Evolutionary conservation across 2,113 vertebrate species (phyloP).

Genomic region (Hipposideros armiger): DNA sequence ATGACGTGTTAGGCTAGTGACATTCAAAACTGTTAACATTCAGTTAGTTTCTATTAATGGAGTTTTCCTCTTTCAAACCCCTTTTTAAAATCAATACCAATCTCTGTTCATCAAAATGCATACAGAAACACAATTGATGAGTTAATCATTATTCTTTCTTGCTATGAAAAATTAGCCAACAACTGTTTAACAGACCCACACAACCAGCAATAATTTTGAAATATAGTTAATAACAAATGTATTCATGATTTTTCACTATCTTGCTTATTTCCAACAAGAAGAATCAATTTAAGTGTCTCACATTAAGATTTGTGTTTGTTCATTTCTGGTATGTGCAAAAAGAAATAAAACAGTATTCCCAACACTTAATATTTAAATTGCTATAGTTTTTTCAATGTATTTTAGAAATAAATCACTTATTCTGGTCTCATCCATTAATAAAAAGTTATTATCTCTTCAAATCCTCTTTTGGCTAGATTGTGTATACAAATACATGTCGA

Average conservation of each 20-base stretch:
- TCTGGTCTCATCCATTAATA: constrained; percentile 59
- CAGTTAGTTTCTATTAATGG: constrained; percentile 41
- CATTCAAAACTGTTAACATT: constrained; percentile 40
- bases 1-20: constrained; percentile 3
- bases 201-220: constrained; percentile 44
- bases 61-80: constrained; percentile 47
- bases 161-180: constrained; percentile 52
- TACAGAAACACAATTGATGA: constrained; percentile 42
- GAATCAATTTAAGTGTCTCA: constrained; percentile 48
- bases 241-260: constrained; percentile 34
- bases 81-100: constrained; percentile 43
- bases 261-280: constrained; percentile 64
- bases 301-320: constrained; percentile 58
- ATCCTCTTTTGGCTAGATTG: constrained; percentile 14
- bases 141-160: constrained; percentile 37
- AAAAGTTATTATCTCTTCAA: constrained; percentile 32
- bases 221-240: constrained; percentile 32
- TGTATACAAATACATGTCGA: not conserved
- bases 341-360: constrained; percentile 52
- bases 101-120: constrained; percentile 53
- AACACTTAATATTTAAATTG: constrained; percentile 50
- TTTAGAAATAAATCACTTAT: constrained; percentile 64
- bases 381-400: constrained; percentile 28
- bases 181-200: constrained; percentile 18
- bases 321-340: constrained; percentile 20